Percentiles rank a stretch among this genome's conserved stretches.
Conservation (phyloP, 2,113 vertebrate species). For the Triplophysa rosa region DNA sequence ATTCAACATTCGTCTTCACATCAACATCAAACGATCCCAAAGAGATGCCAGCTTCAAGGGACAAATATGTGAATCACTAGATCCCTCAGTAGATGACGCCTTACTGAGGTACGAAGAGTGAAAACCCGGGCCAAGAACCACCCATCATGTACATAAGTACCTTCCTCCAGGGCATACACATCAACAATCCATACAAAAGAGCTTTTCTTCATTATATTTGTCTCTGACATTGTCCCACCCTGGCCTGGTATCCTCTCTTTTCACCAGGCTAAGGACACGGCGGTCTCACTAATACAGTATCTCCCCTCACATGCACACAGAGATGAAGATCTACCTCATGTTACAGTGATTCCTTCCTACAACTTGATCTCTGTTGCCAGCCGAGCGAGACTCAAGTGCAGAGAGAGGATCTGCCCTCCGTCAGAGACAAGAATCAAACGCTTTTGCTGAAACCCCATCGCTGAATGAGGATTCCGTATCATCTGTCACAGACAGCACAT, state of each 20-base stretch:
- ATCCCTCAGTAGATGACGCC: conserved; percentile 64
- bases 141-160: conserved; percentile 69
- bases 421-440: conserved; percentile 48
- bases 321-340: conserved; percentile 39
- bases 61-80: conserved; percentile 71
- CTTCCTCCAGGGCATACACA: conserved; percentile 69
- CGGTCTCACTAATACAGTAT: conserved; percentile 55
- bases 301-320: conserved; percentile 32
- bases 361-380: conserved; percentile 49
- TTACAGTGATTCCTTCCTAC: conserved; percentile 48
- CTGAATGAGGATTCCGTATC: conserved; percentile 47
- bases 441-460: conserved; percentile 53
- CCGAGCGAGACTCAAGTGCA: conserved; percentile 33
- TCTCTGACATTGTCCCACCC: conserved; percentile 67
- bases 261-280: conserved; percentile 60
- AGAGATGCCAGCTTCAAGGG: conserved; percentile 75
- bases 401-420: conserved; percentile 43
- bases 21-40: conserved; percentile 68
- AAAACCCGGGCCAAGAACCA: conserved; percentile 67
- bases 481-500: conserved; percentile 47
- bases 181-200: conserved; percentile 71
- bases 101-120: conserved; percentile 67
- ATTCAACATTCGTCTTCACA: not conserved
- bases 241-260: conserved; percentile 64
- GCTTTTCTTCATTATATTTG: conserved; percentile 68